Evolutionary conservation across 1,140 invertebrate species (phyloP), one percentile per base, ranked within the genome.

Genomic region (Drosophila malerkotliana): DNA sequence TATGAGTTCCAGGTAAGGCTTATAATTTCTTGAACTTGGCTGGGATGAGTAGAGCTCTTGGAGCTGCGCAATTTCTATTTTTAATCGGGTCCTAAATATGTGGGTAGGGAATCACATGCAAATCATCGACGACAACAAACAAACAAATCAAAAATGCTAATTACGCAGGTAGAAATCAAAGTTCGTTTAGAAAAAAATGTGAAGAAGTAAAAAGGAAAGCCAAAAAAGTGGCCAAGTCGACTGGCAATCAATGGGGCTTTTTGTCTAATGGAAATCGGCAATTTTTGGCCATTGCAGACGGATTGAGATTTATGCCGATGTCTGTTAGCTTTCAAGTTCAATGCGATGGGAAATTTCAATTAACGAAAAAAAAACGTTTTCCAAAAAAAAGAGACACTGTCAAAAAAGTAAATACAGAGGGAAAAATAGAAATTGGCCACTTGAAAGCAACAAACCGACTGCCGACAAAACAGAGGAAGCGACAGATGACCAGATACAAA

Each of bases 341-440:
- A 85, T 84, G 72, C 63, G 48, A 87, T 81, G 78, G 57, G 64
- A 87, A 85, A 87, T 66, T 87, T 81, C 80, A 77, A 85, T 84
- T 81, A 74, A 67, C 48, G 26, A 69, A 67, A 64, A 41, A 48
- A 54, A 61, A 56, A 21, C 34, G 34, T 37, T 47, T 44, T 45
- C 21, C 37, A 37, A 41, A 47, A 53, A 52, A 47, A 37, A 12
- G 12, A 37, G 10, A n/a, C 34, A 28, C 26, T 28, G 26, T 28
- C 26, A 3, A 37, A 26, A 41, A 39, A 53, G 12, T 45, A 18
- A 44, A 51, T 9, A 28, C 28, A 3, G 47, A 32, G 48, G 64
- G 47, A 62, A 58, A 71, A 83, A 84, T 72, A 77, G 81, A 84
- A 84, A 84, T 77, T 56, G 73, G 53, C 63, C 81, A 87, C 78